A percentile compares a stretch with the other conserved stretches of the same genome.
Evolutionary conservation across 92 coral and sea anemone genomes (phyloP).

Genomic region (Epizoanthus illoricatus): DNA sequence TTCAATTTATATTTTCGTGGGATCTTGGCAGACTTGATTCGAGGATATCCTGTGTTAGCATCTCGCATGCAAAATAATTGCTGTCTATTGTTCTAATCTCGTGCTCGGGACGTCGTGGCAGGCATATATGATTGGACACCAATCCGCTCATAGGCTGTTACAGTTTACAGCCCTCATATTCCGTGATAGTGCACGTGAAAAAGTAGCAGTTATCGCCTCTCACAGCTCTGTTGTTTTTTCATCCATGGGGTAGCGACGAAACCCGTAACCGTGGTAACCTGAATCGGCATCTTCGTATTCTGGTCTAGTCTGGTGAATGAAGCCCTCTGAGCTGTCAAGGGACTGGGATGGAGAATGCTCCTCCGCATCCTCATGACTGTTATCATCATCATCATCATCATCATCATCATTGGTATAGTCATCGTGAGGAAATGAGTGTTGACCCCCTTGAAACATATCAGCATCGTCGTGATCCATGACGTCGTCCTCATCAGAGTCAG

Average conservation of each 20-base stretch:
- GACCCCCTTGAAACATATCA: conserved; percentile 30
- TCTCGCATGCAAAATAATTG: too few relatives aligned
- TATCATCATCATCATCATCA: neutral
- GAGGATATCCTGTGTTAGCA: too few relatives aligned
- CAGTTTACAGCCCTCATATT: neutral
- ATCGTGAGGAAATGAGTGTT: neutral
- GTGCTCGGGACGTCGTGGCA: too few relatives aligned
- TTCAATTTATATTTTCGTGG: too few relatives aligned
- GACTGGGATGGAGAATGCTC: conserved; percentile 10
- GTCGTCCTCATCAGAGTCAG: conserved; percentile 47
- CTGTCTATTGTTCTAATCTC: too few relatives aligned
- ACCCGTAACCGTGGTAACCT: conserved; percentile 26
- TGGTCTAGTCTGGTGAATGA: conserved; percentile 13
- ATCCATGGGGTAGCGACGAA: conserved; percentile 11
- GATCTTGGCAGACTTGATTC: too few relatives aligned
- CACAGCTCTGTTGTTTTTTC: conserved; percentile 32
- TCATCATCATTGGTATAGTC: neutral
- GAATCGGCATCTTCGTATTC: conserved; percentile 26
- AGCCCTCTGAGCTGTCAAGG: conserved; percentile 12
- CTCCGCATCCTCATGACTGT: conserved; percentile 2
- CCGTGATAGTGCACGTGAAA: neutral
- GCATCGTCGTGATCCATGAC: neutral
- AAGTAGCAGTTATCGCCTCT: neutral
- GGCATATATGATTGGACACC: too few relatives aligned
- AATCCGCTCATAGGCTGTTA: too few relatives aligned